Base-by-base conservation (phyloP, 2,888 invertebrate genomes). In the Terebella lapidaria region DNA sequence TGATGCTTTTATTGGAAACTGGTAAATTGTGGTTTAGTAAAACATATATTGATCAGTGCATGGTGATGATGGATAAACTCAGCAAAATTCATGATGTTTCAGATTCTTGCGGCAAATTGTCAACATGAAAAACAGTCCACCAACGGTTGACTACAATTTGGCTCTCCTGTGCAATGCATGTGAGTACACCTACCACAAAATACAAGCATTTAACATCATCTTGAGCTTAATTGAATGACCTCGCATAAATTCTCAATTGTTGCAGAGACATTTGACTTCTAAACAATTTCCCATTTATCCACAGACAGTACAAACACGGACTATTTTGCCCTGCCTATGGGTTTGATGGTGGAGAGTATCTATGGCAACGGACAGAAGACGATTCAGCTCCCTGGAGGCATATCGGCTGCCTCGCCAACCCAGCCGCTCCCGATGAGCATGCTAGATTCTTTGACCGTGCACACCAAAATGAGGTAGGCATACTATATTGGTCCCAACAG, bases 131-230 rank as follows among this genome's bases (percentile, higher is more conserved):
- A 53, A 53, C 28, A n/a, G n/a, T n/a, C 64, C 76, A 52, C 87
- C 89, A 69, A 89, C 72, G 26, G 74, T 73, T 35, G 95, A 95
- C 81, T 96, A 89, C 78, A 87, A 92, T 62, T 92, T 95, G 68
- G 91, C 94, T 0, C 83, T 96, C 29, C 84, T 96, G 0, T 94
- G 95, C 80, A 96, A 96, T 82, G 94, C 95, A 0, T 96, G 82
- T 81, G 71, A 77, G 81, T 77, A 30, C 24, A 22, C 30, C 10
- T 45, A 22, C 24, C 20, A n/a, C n/a, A n/a, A n/a, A n/a, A n/a
- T n/a, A n/a, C n/a, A n/a, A n/a, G n/a, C n/a, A n/a, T n/a, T n/a
- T n/a, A n/a, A n/a, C n/a, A n/a, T n/a, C n/a, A n/a, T n/a, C n/a
- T n/a, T n/a, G n/a, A n/a, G n/a, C n/a, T n/a, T n/a, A n/a, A n/a